Conservation (phyloP, 2,888 invertebrate genomes). For the Melinopterus prodromus region DNA sequence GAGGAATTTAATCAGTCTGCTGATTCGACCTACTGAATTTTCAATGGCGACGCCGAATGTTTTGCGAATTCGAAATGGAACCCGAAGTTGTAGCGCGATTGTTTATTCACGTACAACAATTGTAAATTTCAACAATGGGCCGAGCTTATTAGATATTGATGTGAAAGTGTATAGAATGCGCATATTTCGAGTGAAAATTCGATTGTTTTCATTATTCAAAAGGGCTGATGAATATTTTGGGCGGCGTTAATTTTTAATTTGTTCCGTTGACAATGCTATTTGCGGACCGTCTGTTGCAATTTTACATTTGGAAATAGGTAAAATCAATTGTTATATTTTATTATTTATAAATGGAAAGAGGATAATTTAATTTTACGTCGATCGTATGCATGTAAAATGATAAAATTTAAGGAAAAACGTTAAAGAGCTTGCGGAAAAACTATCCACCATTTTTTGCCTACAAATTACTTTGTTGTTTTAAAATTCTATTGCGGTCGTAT, state of each 20-base stretch:
- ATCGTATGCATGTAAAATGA: no score
- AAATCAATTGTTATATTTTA: no score
- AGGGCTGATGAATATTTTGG: not conserved
- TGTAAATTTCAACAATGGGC: not conserved
- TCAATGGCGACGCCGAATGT: not conserved
- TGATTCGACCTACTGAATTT: not conserved
- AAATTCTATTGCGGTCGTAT: not conserved
- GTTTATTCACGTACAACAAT: not conserved
- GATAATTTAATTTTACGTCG: no score
- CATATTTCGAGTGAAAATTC: not conserved
- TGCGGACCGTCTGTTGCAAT: no score
- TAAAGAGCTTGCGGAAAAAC: no score
- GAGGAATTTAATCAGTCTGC: not conserved
- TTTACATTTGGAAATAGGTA: no score
- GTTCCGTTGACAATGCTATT: not conserved
- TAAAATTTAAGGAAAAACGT: no score
- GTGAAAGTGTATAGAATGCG: not conserved
- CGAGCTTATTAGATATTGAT: not conserved
- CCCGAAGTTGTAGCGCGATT: not conserved
- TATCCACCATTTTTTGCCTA: not conserved
- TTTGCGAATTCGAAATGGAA: not conserved
- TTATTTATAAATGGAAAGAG: no score
- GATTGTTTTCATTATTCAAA: not conserved
- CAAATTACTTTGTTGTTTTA: not conserved
- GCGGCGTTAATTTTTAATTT: not conserved